Conservation (phyloP, 1,140 invertebrate species). For the Teleogryllus occipitalis region DNA sequence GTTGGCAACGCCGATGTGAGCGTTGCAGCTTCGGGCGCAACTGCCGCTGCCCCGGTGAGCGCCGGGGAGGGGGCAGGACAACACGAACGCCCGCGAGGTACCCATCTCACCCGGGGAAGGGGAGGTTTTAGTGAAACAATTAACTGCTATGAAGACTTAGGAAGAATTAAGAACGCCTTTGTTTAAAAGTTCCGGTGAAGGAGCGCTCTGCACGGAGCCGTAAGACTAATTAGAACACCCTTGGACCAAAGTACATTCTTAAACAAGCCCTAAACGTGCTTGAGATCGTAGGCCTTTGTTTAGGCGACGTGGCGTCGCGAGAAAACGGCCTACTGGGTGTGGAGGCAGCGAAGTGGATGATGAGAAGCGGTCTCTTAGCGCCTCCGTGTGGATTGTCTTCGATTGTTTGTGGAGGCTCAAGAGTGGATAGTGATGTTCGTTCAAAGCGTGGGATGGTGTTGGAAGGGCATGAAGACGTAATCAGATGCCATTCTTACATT, state of each 20-base stretch:
- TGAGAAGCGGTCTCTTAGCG: neutral
- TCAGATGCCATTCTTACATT: no score
- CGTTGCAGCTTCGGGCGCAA: no score
- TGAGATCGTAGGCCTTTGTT: neutral
- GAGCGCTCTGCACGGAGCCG: neutral
- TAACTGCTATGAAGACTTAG: constrained; percentile 4
- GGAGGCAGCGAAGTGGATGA: neutral
- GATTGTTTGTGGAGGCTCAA: neutral
- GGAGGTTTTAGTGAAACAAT: neutral
- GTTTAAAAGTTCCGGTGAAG: neutral
- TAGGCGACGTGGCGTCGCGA: neutral
- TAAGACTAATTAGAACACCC: neutral
- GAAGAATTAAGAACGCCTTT: neutral
- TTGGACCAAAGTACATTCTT: neutral
- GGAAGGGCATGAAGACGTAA: no score
- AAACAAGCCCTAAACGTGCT: neutral
- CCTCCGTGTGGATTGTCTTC: neutral
- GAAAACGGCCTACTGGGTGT: neutral
- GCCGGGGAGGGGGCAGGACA: no score
- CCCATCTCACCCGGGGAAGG: neutral
- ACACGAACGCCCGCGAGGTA: neutral
- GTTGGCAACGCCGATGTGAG: no score
- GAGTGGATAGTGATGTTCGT: no score
- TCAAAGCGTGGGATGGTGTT: no score
- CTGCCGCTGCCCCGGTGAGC: no score